Conservation (phyloP, 1,140 invertebrate genomes). For the Helicoverpa armigera region DNA sequence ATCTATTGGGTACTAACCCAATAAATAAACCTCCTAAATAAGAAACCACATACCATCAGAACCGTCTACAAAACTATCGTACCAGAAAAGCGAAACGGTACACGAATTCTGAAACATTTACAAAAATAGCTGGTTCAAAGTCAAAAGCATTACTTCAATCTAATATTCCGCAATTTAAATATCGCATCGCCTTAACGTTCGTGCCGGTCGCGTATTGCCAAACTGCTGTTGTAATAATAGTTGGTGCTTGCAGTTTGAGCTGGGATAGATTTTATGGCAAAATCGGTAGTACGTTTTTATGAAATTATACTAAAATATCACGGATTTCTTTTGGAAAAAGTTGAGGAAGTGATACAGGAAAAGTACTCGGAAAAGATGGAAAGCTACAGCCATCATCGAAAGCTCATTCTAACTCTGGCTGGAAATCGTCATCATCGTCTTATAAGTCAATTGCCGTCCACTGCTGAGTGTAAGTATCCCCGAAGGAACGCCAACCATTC, state of each 20-base stretch:
- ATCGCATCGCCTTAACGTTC: conserved; percentile 44
- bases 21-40: not conserved
- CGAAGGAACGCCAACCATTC: not conserved
- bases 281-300: no score
- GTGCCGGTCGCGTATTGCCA: conserved; percentile 23
- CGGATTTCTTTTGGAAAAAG: not conserved
- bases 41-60: not conserved
- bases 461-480: no score
- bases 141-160: conserved; percentile 45
- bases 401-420: no score
- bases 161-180: conserved; percentile 49
- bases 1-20: not conserved
- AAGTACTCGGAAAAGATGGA: no score
- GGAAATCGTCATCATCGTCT: no score
- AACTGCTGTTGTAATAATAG: not conserved
- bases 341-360: not conserved
- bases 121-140: conserved; percentile 22
- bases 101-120: not conserved
- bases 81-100: not conserved
- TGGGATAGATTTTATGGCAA: not conserved
- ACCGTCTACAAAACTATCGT: not conserved
- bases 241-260: not conserved
- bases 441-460: no score
- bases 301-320: not conserved
- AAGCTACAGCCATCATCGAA: no score